Evolutionary conservation across 2,113 vertebrate genomes (phyloP), one percentile per base, ranked within the genome.

Genomic region (Psophia crepitans): DNA sequence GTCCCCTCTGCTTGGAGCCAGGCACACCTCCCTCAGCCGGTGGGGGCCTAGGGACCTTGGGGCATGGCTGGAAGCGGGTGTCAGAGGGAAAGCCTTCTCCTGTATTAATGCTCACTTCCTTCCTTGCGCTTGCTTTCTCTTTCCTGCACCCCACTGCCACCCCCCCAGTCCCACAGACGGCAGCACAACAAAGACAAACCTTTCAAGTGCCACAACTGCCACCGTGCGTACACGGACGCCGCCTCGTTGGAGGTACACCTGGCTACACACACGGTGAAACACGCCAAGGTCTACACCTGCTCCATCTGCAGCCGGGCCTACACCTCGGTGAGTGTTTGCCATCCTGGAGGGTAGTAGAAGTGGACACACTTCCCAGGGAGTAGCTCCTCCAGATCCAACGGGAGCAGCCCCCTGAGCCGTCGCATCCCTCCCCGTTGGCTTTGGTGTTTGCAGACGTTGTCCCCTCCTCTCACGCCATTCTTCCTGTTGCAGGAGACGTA

Each of bases 181-280:
- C 99, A 99, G 95, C 99, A 99, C 98, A 99, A 99, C 98, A 99
- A 99, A 98, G 99, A 99, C 98, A 99, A 99, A 98, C 99, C 99
- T 68, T 99, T 99, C 98, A 99, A 99, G 98, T 99, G 99, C 98
- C 98, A 99, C 97, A 99, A 99, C 96, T 99, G 99, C 98, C 99
- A 99, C 97, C 99, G 99, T 90, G 99, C 99, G 16, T 99, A 99
- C 96, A 98, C 99, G 57, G 99, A 99, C 44, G 98, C 99, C 6
- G 98, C 99, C 61, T 99, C 99, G 4, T 97, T 99, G 84, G 99
- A 99, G 98, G 99, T 99, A 23, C 99, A 99, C 98, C 98, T 99
- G 94, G 98, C 99, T 37, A 99, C 99, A 5, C 99, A 99, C 95
- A 99, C 99, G 2, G 99, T 99, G 97, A 99, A 99, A 97, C 99